Evolutionary conservation across 2,888 invertebrate genomes (phyloP), one percentile per base, ranked within the genome.

Genomic region (Ctena decussata): DNA sequence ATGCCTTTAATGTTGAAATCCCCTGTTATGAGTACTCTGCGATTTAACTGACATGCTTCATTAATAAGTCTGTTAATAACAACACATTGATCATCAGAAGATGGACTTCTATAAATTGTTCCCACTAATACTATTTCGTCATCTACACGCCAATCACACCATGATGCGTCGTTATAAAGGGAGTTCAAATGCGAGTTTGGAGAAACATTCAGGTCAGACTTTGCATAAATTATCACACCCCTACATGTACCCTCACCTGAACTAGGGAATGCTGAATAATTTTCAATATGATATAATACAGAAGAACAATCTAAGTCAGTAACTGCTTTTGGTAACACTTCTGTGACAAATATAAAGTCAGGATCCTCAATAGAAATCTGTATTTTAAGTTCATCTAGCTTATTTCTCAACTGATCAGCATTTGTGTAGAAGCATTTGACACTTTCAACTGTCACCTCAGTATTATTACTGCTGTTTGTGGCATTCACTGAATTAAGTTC

Each of bases 1-100:
- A 80, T 80, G 44, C 73, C 60, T 21, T 73, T 73, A 73, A 80
- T 80, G 39, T 79, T 79, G 24, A 79, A 79, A 30, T 72, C 79
- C 6, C 79, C 79, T 32, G 79, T 72, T 24, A 79, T 32, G n/a
- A 77, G 30, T n/a, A 77, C 49, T n/a, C 35, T 57, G 5, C 57
- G 32, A 30, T 6, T 11, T 5, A 60, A 21, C 6, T 41, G 39
- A 30, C n/a, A 24, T 77, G 39, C 44, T 39, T 65, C 27, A 21
- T 12, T 6, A 18, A 65, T 2, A 8, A 65, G 27, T 6, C 37
- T 41, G 1, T 44, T 41, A 27, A 39, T 65, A 30, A 30, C 30
- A 18, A 8, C 32, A 46, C 49, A 69, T 21, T 37, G n/a, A 5
- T 65, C 12, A 18, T 32, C 5, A 32, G 11, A 27, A 12, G 65